Evolutionary conservation across 1,140 invertebrate species (phyloP), one percentile per base, ranked within the genome.

Genomic region (Popillia japonica): DNA sequence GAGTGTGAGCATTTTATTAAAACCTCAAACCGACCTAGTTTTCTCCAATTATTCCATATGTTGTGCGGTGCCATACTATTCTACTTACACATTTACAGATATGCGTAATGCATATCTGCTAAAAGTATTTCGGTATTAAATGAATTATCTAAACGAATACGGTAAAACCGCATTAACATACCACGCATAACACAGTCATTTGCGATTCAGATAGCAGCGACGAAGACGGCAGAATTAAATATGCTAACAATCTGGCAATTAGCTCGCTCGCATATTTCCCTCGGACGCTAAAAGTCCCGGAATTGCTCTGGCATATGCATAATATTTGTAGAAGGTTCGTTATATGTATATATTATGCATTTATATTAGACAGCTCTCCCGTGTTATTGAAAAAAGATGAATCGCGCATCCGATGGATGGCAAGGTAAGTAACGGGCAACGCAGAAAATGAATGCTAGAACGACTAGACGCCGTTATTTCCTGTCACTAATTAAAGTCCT

Each of bases 381-480:
- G 27, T 8, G 20, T 17, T 55, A 6, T n/a, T 55, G 61, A 68
- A 68, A 68, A 20, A 68, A 34, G 22, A 14, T 17, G 61, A 34
- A 27, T 68, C 61, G 61, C 22, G 20, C 61, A 68, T 55, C 48
- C 48, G 48, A 55, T 55, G 48, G 48, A 55, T 55, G 48, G 48
- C 48, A n/a, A 55, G 6, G 14, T 55, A 20, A 22, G 10, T 68
- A 68, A 68, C 61, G 61, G 61, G 7, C 22, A 23, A 68, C 22
- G 61, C 61, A 68, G 61, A 68, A 68, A 68, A 68, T 27, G 61
- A 27, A 68, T 68, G 22, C 27, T 68, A 68, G 10, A 68, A 68
- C 61, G 61, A 68, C 61, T 10, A 9, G 22, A 27, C 61, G 61
- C 61, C 61, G 61, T 68, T 68, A 68, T 68, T 27, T 68, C 61